phyloP scores from a whole-genome alignment of 1,140 invertebrate species.

The Littorina saxatilis region DNA sequence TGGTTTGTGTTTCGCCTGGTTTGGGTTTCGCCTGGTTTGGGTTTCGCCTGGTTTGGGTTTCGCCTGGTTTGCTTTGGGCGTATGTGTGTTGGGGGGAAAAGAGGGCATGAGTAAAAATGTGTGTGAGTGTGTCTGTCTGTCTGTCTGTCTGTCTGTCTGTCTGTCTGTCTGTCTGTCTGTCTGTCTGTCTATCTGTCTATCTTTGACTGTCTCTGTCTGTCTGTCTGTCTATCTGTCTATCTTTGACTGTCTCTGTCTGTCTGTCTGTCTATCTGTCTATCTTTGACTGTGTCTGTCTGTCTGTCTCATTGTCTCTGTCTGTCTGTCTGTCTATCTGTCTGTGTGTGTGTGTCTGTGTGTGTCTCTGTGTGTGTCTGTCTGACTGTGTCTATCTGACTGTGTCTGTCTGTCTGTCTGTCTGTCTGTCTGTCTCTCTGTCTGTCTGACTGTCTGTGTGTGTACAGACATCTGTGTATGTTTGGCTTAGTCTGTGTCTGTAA shows the following conservation, averaged over 20 bases:
- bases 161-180: not conserved
- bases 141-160: conserved; percentile 18
- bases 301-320: conserved; percentile 10
- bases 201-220: too few species aligned
- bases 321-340: conserved; percentile 19
- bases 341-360: conserved; percentile 25
- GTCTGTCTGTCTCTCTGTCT: not conserved
- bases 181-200: too few species aligned
- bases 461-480: not conserved
- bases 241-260: too few species aligned
- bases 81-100: not conserved
- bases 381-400: not conserved
- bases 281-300: conserved; percentile 11
- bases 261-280: too few species aligned
- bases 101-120: not conserved
- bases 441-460: not conserved
- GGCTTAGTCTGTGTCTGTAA: not conserved
- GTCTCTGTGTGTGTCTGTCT: not conserved
- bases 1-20: too few species aligned
- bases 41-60: not conserved
- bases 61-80: not conserved
- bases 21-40: too few species aligned
- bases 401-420: not conserved
- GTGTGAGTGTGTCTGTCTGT: conserved; percentile 24
- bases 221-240: too few species aligned